Conservation (phyloP, 2,888 invertebrate species). For the Polymixis lichenea region DNA sequence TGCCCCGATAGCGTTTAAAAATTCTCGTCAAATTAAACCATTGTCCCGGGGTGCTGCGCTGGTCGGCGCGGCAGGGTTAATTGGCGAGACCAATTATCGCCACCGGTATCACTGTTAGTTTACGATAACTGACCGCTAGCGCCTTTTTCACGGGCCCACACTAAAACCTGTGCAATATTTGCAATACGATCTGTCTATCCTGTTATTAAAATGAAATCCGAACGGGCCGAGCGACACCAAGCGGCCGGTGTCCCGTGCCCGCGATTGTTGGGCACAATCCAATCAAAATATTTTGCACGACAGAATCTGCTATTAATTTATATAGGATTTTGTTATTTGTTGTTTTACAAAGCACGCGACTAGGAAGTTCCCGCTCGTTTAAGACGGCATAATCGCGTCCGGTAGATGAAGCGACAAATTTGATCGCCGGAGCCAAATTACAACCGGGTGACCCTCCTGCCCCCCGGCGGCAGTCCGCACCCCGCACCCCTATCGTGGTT, state of each 20-base stretch:
- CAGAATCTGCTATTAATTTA: conserved; percentile 14
- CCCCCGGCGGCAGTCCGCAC: conserved; percentile 51
- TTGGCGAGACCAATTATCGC: conserved; percentile 79
- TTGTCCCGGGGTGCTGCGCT: conserved; percentile 62
- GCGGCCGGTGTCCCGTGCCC: conserved; percentile 10
- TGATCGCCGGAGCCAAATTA: conserved; percentile 55
- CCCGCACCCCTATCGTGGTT: conserved; percentile 67
- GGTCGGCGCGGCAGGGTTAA: conserved; percentile 69
- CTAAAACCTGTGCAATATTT: conserved; percentile 66
- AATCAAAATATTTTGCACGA: conserved; percentile 19
- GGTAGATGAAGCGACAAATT: conserved; percentile 60
- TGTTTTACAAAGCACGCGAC: conserved; percentile 1
- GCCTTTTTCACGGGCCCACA: conserved; percentile 66
- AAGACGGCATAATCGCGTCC: conserved; percentile 50
- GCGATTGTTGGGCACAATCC: conserved; percentile 17
- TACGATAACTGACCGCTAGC: conserved; percentile 69
- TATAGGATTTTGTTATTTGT: conserved; percentile 1
- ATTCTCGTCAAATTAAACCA: conserved; percentile 78
- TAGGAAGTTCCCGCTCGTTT: conserved; percentile 17
- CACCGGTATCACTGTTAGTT: conserved; percentile 77
- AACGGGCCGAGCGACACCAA: conserved; percentile 6
- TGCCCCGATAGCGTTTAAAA: conserved; percentile 75
- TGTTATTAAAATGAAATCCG: conserved; percentile 68
- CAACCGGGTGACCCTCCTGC: conserved; percentile 49
- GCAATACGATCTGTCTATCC: conserved; percentile 62